phyloP scores from a whole-genome alignment of 2,888 invertebrate genomes.

The Baccha elongata region DNA sequence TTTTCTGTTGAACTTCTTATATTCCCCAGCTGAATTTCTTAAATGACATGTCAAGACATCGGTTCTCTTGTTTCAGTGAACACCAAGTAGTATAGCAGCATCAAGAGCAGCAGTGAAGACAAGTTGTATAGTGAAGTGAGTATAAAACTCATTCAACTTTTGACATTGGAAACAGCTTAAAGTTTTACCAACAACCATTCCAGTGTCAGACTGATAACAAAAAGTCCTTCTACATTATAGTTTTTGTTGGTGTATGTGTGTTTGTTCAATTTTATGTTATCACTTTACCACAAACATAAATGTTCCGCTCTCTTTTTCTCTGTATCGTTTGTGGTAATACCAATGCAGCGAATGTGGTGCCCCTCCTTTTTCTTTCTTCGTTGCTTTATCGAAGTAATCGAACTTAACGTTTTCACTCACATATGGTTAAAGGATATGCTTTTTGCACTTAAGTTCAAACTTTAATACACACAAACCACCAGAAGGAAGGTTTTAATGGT shows the following conservation, averaged over 20 bases:
- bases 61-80: conserved; percentile 31
- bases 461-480: background rate
- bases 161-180: conserved; percentile 53
- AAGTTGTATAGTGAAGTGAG: background rate
- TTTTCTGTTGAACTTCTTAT: conserved; percentile 36
- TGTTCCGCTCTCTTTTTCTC: conserved; percentile 1
- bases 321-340: conserved; percentile 14
- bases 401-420: conserved; percentile 34
- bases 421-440: conserved; percentile 52
- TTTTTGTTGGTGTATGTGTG: background rate
- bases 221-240: background rate
- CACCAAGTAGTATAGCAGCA: background rate
- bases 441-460: conserved; percentile 19
- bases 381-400: conserved; percentile 53
- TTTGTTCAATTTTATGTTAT: conserved; percentile 58
- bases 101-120: background rate
- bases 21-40: conserved; percentile 27
- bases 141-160: conserved; percentile 58
- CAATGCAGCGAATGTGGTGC: conserved; percentile 12
- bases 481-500: background rate
- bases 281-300: conserved; percentile 63
- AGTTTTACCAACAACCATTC: conserved; percentile 36
- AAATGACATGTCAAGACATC: conserved; percentile 55
- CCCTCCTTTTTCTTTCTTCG: background rate
- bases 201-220: conserved; percentile 32